Conservation (phyloP, 1,140 invertebrate genomes). For the Trichonephila clavata region DNA sequence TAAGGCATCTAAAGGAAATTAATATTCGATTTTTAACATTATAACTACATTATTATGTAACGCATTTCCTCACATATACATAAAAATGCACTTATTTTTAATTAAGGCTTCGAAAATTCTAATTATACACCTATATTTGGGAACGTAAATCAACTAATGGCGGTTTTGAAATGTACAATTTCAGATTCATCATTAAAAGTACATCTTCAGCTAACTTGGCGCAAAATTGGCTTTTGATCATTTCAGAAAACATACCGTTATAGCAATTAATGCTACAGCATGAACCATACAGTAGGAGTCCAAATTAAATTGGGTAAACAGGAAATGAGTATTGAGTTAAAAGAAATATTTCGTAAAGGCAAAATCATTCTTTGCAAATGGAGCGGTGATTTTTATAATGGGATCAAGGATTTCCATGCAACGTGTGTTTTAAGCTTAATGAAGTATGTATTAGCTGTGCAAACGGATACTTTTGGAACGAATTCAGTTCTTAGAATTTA, state of each 20-base stretch:
- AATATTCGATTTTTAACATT: too few relatives aligned
- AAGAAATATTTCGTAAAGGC: constrained; percentile 9
- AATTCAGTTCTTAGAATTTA: too few relatives aligned
- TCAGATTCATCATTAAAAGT: not conserved
- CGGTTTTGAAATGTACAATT: constrained; percentile 1
- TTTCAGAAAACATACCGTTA: not conserved
- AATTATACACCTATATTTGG: not conserved
- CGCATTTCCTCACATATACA: not conserved
- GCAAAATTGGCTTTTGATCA: constrained; percentile 16
- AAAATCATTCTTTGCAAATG: not conserved
- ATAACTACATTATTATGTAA: too few relatives aligned
- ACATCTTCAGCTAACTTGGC: not conserved
- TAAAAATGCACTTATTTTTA: not conserved
- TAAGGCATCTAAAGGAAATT: too few relatives aligned
- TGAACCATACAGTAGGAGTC: not conserved
- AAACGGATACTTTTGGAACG: too few relatives aligned
- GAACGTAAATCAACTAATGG: not conserved
- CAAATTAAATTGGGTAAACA: constrained; percentile 36
- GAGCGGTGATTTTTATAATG: constrained; percentile 17
- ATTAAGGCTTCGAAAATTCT: not conserved
- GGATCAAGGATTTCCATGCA: not conserved
- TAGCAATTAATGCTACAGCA: not conserved
- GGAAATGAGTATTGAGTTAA: constrained; percentile 16
- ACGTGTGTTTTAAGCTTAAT: not conserved
- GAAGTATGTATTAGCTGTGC: not conserved